Percentiles rank a stretch among this genome's conserved stretches.
phyloP scores from a whole-genome alignment of 2,888 invertebrate genomes.

The Silvanus unidentatus region DNA sequence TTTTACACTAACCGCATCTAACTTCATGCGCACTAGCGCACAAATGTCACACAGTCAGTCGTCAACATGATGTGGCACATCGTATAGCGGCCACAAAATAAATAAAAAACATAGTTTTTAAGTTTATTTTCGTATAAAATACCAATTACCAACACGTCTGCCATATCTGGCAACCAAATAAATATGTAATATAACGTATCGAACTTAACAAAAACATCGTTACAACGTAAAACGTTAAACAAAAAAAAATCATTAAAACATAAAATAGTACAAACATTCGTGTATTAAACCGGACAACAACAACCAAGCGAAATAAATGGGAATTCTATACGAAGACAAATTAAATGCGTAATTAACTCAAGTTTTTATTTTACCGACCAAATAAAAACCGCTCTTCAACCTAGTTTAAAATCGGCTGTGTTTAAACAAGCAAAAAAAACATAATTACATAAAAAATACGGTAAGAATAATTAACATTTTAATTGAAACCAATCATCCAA shows the following conservation, averaged over 20 bases:
- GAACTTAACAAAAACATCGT: slow-evolving; percentile 31
- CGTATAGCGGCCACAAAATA: slow-evolving; percentile 45
- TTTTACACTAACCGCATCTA: no score
- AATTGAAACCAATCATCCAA: slow-evolving; percentile 29
- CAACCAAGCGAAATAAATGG: no score
- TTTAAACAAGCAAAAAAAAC: no score
- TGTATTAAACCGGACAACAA: slow-evolving; percentile 35
- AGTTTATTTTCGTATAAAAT: slow-evolving; percentile 38
- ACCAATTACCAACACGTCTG: slow-evolving; percentile 19
- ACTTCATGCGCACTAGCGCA: no score
- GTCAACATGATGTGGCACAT: slow-evolving; percentile 50
- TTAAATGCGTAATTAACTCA: no score
- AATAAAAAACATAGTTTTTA: slow-evolving; percentile 30
- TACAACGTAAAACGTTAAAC: slow-evolving; percentile 19
- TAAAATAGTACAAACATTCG: slow-evolving; percentile 44
- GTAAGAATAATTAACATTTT: slow-evolving; percentile 24
- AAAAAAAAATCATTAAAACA: slow-evolving; percentile 27
- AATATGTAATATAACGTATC: slow-evolving; percentile 33
- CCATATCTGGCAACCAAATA: slow-evolving; percentile 45
- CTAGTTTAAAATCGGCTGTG: slow-evolving; percentile 29
- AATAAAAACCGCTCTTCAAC: slow-evolving; percentile 1
- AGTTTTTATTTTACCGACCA: slow-evolving; percentile 26
- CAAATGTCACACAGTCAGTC: slow-evolving; percentile 40
- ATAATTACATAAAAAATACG: no score
- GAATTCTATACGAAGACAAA: no score